Base-by-base conservation (phyloP, 2,113 vertebrate genomes). In the Sterna hirundo region DNA sequence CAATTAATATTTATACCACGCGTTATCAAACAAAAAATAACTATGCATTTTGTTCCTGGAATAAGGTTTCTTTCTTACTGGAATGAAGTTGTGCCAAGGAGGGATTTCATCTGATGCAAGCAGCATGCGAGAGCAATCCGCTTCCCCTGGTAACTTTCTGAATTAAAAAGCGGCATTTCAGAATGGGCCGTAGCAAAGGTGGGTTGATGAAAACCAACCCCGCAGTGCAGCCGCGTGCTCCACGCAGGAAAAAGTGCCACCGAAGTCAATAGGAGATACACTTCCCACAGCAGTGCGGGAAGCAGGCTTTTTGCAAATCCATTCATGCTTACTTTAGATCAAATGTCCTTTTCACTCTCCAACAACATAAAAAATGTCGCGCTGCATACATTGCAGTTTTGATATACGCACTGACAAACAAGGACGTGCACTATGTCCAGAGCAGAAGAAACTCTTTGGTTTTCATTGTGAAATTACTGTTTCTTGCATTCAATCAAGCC, bases 401-500 rank as follows among this genome's bases (percentile, higher is more conserved):
- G 68, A 61, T 58, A 46, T 10, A 46, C 15, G n/a, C 5, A 2
- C 16, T 4, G 0, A 66, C 79, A 69, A 93, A 77, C 2, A 2
- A 61, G 75, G 66, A 88, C 0, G 0, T 4, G 7, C 26, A 11
- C 8, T 9, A 3, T 32, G 27, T 55, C n/a, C 71, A 68, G 64
- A 85, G 71, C 62, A 84, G 75, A 38, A 26, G 34, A 88, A 78
- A 90, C 61, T 76, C 90, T 40, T 91, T 12, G 38, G 40, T 57
- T 96, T 95, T 90, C 65, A 68, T 79, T 93, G 93, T 83, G 46
- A 96, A 97, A 94, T 93, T 94, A 57, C 96, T 46, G 25, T 86
- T 94, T 94, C 95, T 91, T 79, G 30, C 60, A 84, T 69, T 57
- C 94, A 96, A 49, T 71, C 93, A 96, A 94, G 80, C 78, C 96